phyloP scores from a whole-genome alignment of 1,140 invertebrate genomes.

The Magallana ariakensis region DNA sequence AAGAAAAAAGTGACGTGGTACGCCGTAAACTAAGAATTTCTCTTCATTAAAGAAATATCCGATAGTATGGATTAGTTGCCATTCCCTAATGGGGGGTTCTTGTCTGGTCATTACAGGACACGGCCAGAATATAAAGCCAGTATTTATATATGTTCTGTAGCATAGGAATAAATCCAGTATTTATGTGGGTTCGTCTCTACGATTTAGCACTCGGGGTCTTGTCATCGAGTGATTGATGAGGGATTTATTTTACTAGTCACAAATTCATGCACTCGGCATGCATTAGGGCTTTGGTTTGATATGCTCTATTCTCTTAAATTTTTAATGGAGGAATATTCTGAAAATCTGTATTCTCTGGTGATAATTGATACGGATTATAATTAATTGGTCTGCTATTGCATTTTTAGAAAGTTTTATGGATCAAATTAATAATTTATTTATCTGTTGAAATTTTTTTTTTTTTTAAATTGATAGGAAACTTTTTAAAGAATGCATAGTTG shows the following conservation, averaged over 20 bases:
- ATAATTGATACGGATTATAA: too few relatives aligned
- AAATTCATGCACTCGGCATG: not conserved
- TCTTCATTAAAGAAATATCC: not conserved
- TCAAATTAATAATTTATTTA: too few relatives aligned
- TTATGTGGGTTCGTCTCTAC: not conserved
- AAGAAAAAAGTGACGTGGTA: conserved; percentile 32
- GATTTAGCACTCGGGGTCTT: not conserved
- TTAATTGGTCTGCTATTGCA: too few relatives aligned
- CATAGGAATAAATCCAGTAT: conserved; percentile 1
- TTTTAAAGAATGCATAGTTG: too few relatives aligned
- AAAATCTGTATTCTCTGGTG: too few relatives aligned
- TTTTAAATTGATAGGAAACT: too few relatives aligned
- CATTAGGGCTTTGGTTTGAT: not conserved
- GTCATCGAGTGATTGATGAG: not conserved
- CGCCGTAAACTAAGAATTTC: not conserved
- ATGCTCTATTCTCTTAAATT: not conserved
- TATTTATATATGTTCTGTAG: not conserved
- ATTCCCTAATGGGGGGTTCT: conserved; percentile 7
- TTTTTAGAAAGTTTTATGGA: too few relatives aligned
- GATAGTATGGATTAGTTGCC: not conserved
- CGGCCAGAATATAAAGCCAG: too few relatives aligned
- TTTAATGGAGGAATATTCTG: too few relatives aligned
- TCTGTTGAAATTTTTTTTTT: too few relatives aligned
- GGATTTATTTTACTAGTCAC: not conserved
- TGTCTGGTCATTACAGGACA: not conserved